These are phyloP conservation scores for Taenaris catops DNA, from an alignment of 2,888 invertebrate species.

Conservation along the genomic window DNA sequence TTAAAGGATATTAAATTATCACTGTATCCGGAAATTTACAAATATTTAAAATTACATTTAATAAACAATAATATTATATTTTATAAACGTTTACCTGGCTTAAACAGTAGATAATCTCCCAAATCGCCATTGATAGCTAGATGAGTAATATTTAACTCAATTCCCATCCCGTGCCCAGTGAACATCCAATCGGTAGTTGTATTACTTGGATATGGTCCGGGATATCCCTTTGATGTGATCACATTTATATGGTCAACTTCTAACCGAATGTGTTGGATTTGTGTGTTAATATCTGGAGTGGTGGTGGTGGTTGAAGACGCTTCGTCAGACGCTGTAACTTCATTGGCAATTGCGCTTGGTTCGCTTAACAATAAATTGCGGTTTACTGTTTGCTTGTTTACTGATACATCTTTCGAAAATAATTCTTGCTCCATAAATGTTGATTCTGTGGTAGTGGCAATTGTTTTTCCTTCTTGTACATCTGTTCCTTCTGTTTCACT, in stretches of 20 bases:
- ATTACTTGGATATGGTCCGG: constrained; percentile 45
- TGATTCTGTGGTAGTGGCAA: background rate
- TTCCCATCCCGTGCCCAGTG: constrained; percentile 55
- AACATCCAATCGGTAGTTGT: constrained; percentile 55
- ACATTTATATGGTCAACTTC: constrained; percentile 37
- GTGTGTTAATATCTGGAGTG: constrained; percentile 2
- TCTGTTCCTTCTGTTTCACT: constrained; percentile 19
- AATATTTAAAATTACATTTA: too few species aligned
- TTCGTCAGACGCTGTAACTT: constrained; percentile 25
- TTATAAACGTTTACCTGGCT: constrained; percentile 61
- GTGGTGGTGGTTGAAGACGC: constrained; percentile 38
- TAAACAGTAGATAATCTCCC: constrained; percentile 59
- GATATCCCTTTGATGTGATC: constrained; percentile 51
- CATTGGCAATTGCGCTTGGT: background rate
- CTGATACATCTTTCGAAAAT: too few species aligned
- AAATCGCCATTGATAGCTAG: constrained; percentile 49
- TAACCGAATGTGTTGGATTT: constrained; percentile 24
- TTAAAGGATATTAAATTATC: too few species aligned
- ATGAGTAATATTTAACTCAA: constrained; percentile 62
- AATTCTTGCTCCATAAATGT: background rate
- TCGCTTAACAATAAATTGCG: background rate
- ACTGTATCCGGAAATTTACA: too few species aligned
- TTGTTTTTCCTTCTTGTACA: background rate
- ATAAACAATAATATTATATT: too few species aligned
- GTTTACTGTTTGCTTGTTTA: background rate